Percentiles rank a stretch among this genome's conserved stretches.
Evolutionary conservation across 2,113 vertebrate genomes (phyloP).

Genomic region (Labeo rohita): DNA sequence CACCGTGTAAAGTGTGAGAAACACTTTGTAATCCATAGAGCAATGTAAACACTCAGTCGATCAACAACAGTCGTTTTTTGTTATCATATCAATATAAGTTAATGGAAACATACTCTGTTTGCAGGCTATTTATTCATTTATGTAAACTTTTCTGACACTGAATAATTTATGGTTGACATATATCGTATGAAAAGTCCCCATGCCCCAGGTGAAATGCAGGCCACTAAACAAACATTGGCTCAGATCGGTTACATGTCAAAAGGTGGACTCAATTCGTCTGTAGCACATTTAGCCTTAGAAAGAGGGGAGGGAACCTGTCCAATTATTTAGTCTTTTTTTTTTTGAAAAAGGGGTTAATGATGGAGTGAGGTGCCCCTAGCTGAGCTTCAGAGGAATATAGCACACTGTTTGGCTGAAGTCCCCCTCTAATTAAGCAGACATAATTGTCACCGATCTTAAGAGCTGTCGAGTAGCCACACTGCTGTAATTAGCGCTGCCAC

Average conservation of each 20-base stretch:
- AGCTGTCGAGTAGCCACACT: neutral
- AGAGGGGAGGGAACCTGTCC: neutral
- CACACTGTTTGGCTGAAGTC: conserved; percentile 54
- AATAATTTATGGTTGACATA: conserved; percentile 51
- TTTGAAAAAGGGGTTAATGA: conserved; percentile 34
- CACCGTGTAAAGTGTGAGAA: neutral
- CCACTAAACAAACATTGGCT: neutral
- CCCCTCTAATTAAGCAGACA: conserved; percentile 66
- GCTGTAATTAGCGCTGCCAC: conserved; percentile 48
- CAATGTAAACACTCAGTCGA: neutral
- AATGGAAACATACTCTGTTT: neutral
- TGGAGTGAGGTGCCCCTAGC: conserved; percentile 13
- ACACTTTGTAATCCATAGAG: neutral
- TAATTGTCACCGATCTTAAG: conserved; percentile 62
- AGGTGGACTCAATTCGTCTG: neutral
- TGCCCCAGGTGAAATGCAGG: neutral
- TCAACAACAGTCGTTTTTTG: neutral
- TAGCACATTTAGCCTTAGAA: neutral
- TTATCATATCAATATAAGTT: neutral
- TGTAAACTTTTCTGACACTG: conserved; percentile 29
- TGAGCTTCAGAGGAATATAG: conserved; percentile 37
- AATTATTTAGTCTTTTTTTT: conserved; percentile 38
- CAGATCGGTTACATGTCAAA: conserved; percentile 9
- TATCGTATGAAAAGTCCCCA: neutral
- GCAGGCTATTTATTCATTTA: conserved; percentile 25